Conservation (phyloP, 1,140 invertebrate genomes). For the Caenorhabditis tropicalis region DNA sequence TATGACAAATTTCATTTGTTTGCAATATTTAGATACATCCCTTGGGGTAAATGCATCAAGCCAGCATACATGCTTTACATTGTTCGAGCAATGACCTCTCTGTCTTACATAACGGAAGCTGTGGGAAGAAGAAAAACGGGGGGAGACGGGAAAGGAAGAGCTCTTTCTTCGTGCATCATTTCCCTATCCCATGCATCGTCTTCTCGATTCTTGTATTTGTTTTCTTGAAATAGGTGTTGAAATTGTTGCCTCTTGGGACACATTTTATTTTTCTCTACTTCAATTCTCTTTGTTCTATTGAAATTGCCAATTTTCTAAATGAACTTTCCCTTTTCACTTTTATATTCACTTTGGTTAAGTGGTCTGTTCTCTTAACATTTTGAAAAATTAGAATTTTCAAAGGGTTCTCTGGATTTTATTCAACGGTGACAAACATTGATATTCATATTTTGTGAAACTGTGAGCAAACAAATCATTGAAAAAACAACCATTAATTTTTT, state of each 20-base stretch:
- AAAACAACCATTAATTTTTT: no score
- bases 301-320: background rate
- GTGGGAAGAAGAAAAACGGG: background rate
- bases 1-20: conserved; percentile 44
- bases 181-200: background rate
- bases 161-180: conserved; percentile 18
- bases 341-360: background rate
- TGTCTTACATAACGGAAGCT: background rate
- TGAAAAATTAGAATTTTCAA: no score
- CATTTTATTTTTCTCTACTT: background rate
- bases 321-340: background rate
- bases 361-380: no score
- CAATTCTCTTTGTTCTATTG: background rate
- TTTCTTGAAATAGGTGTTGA: conserved; percentile 37
- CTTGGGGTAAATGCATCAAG: conserved; percentile 41
- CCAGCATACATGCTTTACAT: background rate
- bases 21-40: conserved; percentile 45
- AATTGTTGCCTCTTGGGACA: conserved; percentile 39
- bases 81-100: conserved; percentile 41
- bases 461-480: no score
- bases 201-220: conserved; percentile 34
- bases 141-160: background rate
- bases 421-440: no score
- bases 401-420: no score
- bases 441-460: no score